Conservation (phyloP, 2,888 invertebrate genomes). For the Drymonia ruficornis region DNA sequence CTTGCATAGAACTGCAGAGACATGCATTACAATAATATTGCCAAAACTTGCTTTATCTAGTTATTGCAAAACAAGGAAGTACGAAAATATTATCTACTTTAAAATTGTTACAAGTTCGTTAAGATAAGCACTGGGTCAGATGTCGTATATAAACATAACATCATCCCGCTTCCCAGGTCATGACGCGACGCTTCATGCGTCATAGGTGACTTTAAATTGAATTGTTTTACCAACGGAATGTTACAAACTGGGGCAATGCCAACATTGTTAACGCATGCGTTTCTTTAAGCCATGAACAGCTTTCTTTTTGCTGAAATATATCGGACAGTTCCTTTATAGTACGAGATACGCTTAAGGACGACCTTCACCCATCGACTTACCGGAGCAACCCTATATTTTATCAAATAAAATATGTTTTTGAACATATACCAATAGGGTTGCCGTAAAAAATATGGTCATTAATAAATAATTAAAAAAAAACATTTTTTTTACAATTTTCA, state of each 20-base stretch:
- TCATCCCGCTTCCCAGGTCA: neutral
- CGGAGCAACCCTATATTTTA: too few relatives aligned
- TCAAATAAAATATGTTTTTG: too few relatives aligned
- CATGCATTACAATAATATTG: neutral
- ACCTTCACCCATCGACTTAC: too few relatives aligned
- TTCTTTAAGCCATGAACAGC: neutral
- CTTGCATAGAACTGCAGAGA: too few relatives aligned
- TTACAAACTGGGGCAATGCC: slow-evolving; percentile 15
- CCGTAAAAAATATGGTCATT: too few relatives aligned
- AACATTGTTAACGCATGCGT: slow-evolving; percentile 9
- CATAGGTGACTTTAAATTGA: neutral
- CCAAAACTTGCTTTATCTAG: neutral
- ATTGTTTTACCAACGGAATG: slow-evolving; percentile 11
- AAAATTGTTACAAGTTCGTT: slow-evolving; percentile 1
- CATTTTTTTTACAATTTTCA: too few relatives aligned
- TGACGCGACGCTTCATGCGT: neutral
- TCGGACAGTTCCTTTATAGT: too few relatives aligned
- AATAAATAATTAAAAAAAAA: too few relatives aligned
- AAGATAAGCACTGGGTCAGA: slow-evolving; percentile 7
- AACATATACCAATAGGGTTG: too few relatives aligned
- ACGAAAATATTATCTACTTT: neutral
- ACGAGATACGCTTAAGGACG: too few relatives aligned
- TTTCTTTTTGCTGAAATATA: neutral
- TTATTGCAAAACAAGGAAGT: neutral
- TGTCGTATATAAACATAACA: slow-evolving; percentile 7